Conservation (phyloP, 64 coral and sea anemone genomes). For the Platygyra sinensis region DNA sequence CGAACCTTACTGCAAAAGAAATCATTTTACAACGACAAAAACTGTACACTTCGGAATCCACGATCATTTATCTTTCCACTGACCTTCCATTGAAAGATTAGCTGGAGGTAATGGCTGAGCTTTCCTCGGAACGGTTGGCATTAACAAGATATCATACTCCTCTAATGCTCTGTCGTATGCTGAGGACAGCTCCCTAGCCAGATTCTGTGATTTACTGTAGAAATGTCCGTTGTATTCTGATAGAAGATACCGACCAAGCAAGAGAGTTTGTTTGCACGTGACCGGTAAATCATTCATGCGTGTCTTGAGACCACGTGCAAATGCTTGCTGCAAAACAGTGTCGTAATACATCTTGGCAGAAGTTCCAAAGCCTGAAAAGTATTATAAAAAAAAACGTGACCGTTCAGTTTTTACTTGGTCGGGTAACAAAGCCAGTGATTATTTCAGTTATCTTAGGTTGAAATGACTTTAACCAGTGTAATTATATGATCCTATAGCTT, state of each 20-base stretch:
- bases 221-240: conserved; percentile 74
- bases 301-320: neutral
- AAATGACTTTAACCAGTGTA: too few relatives aligned
- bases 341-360: conserved; percentile 11
- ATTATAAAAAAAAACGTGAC: neutral
- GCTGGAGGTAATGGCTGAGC: neutral
- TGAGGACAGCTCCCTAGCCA: conserved; percentile 46
- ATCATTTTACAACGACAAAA: too few relatives aligned
- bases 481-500: too few relatives aligned
- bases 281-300: neutral
- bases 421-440: too few relatives aligned
- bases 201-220: conserved; percentile 81
- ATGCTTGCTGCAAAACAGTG: neutral
- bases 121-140: conserved; percentile 75
- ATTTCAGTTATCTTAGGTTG: too few relatives aligned
- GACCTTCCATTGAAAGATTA: conserved; percentile 33
- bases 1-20: too few relatives aligned
- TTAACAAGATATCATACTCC: conserved; percentile 62
- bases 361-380: neutral
- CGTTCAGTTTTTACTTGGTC: neutral
- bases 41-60: too few relatives aligned
- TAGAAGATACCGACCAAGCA: conserved; percentile 59
- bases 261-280: neutral
- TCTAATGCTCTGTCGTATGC: conserved; percentile 55
- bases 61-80: neutral